Base-by-base conservation (phyloP, 2,113 vertebrate genomes). In the Harpagus bidentatus region DNA sequence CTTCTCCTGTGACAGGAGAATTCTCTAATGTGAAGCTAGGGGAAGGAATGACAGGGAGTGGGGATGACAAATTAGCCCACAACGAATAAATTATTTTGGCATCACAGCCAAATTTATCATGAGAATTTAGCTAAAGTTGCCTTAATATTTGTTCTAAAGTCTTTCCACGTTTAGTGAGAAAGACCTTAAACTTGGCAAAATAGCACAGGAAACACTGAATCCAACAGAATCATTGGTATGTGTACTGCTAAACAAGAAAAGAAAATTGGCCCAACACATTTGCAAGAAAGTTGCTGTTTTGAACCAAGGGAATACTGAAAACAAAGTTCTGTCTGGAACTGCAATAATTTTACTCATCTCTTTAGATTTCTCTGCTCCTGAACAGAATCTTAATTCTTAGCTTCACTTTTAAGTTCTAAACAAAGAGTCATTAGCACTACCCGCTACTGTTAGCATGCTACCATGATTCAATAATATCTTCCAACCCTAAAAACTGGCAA, bases 171-270 rank as follows among this genome's bases (percentile, higher is more conserved):
- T 95, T 47, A 92, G 47, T 52, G 42, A 81, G 65, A 74, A 87
- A 91, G 87, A 82, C 32, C 38, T 79, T 91, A 87, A 90, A 63
- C 55, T 63, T 93, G 78, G 56, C 73, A 93, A 87, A 96, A 93
- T 10, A 82, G n/a, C 77, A 84, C 40, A 90, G 61, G 58, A 93
- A 94, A 90, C 16, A 43, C n/a, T 53, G 43, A 93, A 53, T 83
- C 72, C n/a, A 86, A 7, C 1, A 88, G 50, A 86, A 90, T 78
- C 71, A 67, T 10, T 72, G 43, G 42, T 73, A 82, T 61, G 38
- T 61, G n/a, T 86, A 83, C 36, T 69, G 87, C 78, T 91, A 76
- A 94, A 90, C 48, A 69, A 70, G 52, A 53, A 71, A 76, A 90
- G 34, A 83, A 93, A 91, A 89, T 16, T 22, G 19, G 45, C 55